Evolutionary conservation across 1,140 invertebrate genomes (phyloP), one percentile per base, ranked within the genome.

Genomic region (Euwallacea fornicatus): DNA sequence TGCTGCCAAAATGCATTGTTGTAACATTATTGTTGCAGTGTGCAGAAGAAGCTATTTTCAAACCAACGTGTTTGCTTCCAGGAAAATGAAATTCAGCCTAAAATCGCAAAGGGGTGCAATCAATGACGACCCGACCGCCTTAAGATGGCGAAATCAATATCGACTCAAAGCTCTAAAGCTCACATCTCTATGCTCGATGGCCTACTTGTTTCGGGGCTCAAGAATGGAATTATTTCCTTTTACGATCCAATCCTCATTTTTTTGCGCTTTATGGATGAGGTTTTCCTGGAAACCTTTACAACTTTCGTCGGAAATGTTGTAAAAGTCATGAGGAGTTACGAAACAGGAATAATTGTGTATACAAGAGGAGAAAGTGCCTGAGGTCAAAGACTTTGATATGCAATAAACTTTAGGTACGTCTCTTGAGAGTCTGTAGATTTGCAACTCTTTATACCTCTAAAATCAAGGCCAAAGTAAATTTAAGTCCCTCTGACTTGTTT

Each of bases 131-230:
- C 54, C 65, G 65, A 58, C 65, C 56, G 54, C 65, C 56, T 66
- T 50, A 66, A 66, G 65, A 66, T 66, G 65, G 47, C 53, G 65
- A 66, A 66, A 66, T 66, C 65, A 66, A 66, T 66, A 66, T 53
- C 62, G 44, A 33, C 62, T 64, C 44, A 15, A 64, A 64, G 47
- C 46, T 53, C 62, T 50, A 64, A 15, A 50, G 44, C 21, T 42
- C 42, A 58, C 65, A 58, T 59, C 46, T 59, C 11, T 64, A 50
- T 50, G 44, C 53, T 9, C 46, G 62, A 64, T 64, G 62, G 62
- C 62, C 62, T 64, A 64, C 62, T 64, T 64, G 62, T 64, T 53
- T 50, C 46, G 21, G 21, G 21, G 21, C 21, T 33, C 21, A 33
- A 33, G 21, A 33, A 33, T 33, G 21, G 21, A 33, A 33, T 33